Evolutionary conservation across 92 coral and sea anemone genomes (phyloP).

Genomic region (Phenganax marumi): DNA sequence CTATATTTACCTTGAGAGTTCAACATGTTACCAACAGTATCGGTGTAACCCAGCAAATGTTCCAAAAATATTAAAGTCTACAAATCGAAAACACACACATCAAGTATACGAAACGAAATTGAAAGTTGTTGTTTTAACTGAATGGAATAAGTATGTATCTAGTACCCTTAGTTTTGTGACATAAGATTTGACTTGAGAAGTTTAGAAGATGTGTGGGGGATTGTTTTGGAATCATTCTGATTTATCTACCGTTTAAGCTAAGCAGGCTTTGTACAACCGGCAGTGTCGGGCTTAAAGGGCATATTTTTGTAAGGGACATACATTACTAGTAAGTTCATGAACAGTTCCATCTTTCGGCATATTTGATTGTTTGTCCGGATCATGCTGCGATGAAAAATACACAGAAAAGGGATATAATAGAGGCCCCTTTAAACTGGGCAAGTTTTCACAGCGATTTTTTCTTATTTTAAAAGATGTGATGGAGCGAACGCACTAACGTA

Average conservation of each 20-base stretch:
- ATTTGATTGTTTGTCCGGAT: constrained; percentile 94
- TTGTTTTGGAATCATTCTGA: too few relatives aligned
- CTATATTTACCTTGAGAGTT: constrained; percentile 64
- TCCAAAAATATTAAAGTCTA: constrained; percentile 93
- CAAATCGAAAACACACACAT: not conserved
- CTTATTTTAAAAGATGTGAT: too few relatives aligned
- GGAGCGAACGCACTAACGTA: too few relatives aligned
- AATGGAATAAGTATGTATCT: not conserved
- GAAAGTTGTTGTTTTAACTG: too few relatives aligned
- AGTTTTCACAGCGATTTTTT: too few relatives aligned
- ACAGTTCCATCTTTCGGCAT: constrained; percentile 99
- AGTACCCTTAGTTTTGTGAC: not conserved
- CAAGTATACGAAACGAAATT: not conserved
- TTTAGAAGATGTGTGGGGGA: too few relatives aligned
- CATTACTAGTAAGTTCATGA: constrained; percentile 94
- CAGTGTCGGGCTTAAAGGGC: not conserved
- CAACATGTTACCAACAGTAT: constrained; percentile 90
- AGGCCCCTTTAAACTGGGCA: too few relatives aligned
- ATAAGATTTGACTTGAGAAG: too few relatives aligned
- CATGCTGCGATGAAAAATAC: constrained; percentile 64
- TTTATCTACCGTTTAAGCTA: too few relatives aligned
- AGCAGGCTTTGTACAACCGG: not conserved
- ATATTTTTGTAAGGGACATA: constrained; percentile 45
- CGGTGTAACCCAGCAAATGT: constrained; percentile 83
- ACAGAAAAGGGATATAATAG: not conserved